Evolutionary conservation across 2,888 invertebrate genomes (phyloP).

Genomic region (Coremacera marginata): DNA sequence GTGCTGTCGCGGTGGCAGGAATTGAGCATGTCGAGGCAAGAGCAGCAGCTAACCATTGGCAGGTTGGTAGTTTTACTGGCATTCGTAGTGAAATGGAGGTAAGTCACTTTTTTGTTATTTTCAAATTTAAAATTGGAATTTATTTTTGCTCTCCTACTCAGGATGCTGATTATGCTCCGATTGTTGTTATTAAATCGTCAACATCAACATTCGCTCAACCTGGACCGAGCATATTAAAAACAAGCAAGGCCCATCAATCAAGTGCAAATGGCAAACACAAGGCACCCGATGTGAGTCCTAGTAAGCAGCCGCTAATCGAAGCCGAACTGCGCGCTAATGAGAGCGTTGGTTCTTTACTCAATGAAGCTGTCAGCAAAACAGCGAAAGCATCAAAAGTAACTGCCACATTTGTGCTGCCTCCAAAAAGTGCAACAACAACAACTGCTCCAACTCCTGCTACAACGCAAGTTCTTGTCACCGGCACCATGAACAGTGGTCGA

Average conservation of each 20-base stretch:
- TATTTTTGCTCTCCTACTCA: constrained; percentile 35
- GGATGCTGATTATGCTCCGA: constrained; percentile 69
- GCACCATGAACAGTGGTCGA: constrained; percentile 62
- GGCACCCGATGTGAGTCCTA: constrained; percentile 54
- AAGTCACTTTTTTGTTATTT: not conserved
- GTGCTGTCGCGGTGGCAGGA: constrained; percentile 6
- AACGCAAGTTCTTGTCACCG: constrained; percentile 57
- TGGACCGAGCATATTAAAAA: constrained; percentile 70
- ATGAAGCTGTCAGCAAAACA: constrained; percentile 44
- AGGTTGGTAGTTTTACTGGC: constrained; percentile 37
- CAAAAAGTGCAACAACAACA: not conserved
- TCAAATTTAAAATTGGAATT: too few species aligned
- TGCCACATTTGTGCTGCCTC: constrained; percentile 47
- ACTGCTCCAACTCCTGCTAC: constrained; percentile 41
- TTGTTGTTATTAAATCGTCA: constrained; percentile 52
- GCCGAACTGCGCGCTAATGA: constrained; percentile 54
- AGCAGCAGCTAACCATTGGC: constrained; percentile 34
- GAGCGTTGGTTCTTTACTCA: constrained; percentile 55
- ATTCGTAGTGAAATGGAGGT: constrained; percentile 46
- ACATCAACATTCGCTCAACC: constrained; percentile 51
- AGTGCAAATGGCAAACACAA: constrained; percentile 48
- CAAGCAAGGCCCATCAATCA: constrained; percentile 45
- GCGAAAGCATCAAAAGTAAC: constrained; percentile 48
- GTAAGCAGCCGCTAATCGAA: constrained; percentile 60
- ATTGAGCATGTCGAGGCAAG: constrained; percentile 36